phyloP scores from a whole-genome alignment of 1,140 invertebrate species.

The Propsilocerus akamusi region DNA sequence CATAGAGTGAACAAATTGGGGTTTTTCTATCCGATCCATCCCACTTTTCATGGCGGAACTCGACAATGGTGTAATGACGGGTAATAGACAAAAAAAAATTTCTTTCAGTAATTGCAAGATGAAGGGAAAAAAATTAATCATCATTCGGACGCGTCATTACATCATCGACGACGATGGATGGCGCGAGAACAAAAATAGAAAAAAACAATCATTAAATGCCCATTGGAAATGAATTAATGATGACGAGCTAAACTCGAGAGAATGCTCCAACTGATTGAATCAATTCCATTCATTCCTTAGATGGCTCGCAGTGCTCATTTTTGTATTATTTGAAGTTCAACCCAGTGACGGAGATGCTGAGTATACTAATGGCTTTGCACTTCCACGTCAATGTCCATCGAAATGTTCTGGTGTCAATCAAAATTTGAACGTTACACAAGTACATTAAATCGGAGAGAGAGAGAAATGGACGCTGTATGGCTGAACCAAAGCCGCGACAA shows the following conservation, averaged over 20 bases:
- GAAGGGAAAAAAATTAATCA: not conserved
- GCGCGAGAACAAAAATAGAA: not conserved
- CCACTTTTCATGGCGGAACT: not conserved
- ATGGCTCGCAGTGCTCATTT: too few species aligned
- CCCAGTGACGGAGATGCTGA: not conserved
- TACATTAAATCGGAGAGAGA: too few species aligned
- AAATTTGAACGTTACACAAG: too few species aligned
- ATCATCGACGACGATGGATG: not conserved
- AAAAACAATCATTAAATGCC: not conserved
- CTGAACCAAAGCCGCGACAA: too few species aligned
- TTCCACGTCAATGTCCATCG: too few species aligned
- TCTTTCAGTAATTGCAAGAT: not conserved
- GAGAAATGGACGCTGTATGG: too few species aligned
- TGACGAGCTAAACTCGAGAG: not conserved
- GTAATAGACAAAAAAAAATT: constrained; percentile 1
- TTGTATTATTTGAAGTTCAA: too few species aligned
- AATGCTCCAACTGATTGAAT: not conserved
- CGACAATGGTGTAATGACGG: not conserved
- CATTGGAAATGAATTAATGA: constrained; percentile 1
- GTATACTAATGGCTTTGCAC: too few species aligned
- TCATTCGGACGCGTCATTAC: not conserved
- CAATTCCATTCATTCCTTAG: not conserved
- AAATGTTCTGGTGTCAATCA: too few species aligned
- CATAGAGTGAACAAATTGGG: not conserved
- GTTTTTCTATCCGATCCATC: not conserved